These are phyloP conservation scores for Plectropomus leopardus DNA, from an alignment of 2,113 vertebrate genomes.

Conservation along the genomic window DNA sequence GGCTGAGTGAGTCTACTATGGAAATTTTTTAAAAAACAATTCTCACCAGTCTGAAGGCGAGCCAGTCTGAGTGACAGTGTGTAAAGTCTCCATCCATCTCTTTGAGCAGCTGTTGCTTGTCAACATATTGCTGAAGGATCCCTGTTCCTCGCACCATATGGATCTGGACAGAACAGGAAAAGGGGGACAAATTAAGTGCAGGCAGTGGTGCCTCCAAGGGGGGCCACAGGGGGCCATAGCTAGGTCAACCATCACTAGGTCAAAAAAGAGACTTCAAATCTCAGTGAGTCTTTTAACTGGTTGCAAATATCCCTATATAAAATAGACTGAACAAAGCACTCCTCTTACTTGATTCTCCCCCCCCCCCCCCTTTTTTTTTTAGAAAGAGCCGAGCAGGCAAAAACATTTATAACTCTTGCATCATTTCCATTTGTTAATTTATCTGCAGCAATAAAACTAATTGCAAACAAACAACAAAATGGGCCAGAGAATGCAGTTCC, in stretches of 20 bases:
- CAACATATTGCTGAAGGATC: conserved; percentile 87
- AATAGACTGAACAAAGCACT: neutral
- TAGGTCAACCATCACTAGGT: too few species aligned
- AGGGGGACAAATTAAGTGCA: neutral
- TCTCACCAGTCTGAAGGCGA: conserved; percentile 87
- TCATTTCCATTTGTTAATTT: neutral
- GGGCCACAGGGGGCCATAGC: too few species aligned
- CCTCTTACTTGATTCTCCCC: neutral
- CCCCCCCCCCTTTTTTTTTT: neutral
- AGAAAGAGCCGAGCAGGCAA: neutral
- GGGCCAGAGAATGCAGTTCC: neutral
- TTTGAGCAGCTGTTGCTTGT: conserved; percentile 86
- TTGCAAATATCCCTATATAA: neutral
- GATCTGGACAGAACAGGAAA: conserved; percentile 72
- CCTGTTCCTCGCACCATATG: conserved; percentile 80
- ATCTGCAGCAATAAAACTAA: neutral
- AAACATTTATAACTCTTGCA: neutral
- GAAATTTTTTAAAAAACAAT: neutral
- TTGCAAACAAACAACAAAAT: neutral
- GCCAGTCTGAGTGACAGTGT: conserved; percentile 87
- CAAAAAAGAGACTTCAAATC: too few species aligned
- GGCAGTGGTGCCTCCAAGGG: neutral
- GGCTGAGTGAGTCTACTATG: neutral
- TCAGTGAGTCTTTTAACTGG: too few species aligned
- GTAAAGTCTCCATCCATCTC: conserved; percentile 86